Percentiles rank a stretch among this genome's conserved stretches.
Evolutionary conservation across 2,797 vertebrate species (phyloP).

Genomic region (Rhadinocentrus ornatus): DNA sequence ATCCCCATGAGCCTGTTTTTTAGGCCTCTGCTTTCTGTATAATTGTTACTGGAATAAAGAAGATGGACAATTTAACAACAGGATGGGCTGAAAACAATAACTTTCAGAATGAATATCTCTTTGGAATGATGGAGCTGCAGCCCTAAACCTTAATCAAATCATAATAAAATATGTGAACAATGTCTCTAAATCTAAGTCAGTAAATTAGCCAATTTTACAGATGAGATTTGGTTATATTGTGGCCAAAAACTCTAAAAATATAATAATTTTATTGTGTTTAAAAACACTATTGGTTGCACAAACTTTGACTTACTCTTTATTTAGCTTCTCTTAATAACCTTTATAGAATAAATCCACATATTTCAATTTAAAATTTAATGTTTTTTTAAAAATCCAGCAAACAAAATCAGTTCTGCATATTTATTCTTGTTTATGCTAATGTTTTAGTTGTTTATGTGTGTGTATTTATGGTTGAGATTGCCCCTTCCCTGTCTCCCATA

Average conservation of each 20-base stretch:
- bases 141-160: background rate
- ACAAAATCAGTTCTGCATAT: background rate
- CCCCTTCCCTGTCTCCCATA: conserved; percentile 53
- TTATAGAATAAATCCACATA: too few species aligned
- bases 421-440: background rate
- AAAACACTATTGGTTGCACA: background rate
- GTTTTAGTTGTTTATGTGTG: conserved; percentile 3
- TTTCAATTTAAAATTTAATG: too few species aligned
- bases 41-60: background rate
- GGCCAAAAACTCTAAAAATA: background rate
- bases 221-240: background rate
- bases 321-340: background rate
- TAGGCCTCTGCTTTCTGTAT: background rate
- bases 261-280: background rate
- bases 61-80: background rate
- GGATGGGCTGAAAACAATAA: background rate
- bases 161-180: too few species aligned
- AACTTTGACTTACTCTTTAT: background rate
- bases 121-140: background rate
- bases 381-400: background rate
- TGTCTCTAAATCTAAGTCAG: background rate
- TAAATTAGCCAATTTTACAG: background rate
- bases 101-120: background rate
- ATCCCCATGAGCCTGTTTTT: background rate
- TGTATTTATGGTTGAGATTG: conserved; percentile 16